These are phyloP conservation scores for Beaufortia kweichowensis DNA, from an alignment of 2,113 vertebrate genomes.

Conservation along the genomic window DNA sequence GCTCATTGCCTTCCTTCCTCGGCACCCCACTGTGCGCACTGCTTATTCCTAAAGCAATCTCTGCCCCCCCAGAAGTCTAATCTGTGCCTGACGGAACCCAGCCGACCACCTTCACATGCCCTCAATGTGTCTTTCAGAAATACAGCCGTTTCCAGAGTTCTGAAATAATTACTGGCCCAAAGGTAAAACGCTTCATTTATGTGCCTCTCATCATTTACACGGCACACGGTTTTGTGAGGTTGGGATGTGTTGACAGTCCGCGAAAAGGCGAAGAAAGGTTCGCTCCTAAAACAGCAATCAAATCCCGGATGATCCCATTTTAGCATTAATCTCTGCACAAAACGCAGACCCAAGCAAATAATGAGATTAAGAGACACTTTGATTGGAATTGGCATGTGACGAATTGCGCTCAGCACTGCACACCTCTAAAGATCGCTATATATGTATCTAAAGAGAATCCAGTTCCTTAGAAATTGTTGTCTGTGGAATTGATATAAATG, in stretches of 20 bases:
- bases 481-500: constrained; percentile 14
- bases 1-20: constrained; percentile 14
- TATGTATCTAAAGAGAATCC: constrained; percentile 43
- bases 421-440: constrained; percentile 47
- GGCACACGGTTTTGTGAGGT: constrained; percentile 36
- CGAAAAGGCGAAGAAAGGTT: constrained; percentile 37
- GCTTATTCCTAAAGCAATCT: constrained; percentile 28
- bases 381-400: constrained; percentile 56
- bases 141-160: neutral
- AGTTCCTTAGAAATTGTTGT: constrained; percentile 46
- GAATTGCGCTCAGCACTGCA: constrained; percentile 47
- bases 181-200: constrained; percentile 19
- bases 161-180: constrained; percentile 39
- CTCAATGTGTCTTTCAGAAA: constrained; percentile 19
- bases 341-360: constrained; percentile 53
- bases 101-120: constrained; percentile 22
- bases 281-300: constrained; percentile 48
- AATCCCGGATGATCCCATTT: constrained; percentile 59
- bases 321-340: constrained; percentile 55
- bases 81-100: constrained; percentile 25
- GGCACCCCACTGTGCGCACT: neutral
- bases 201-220: constrained; percentile 37
- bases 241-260: constrained; percentile 48
- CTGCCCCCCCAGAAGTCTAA: constrained; percentile 14
- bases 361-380: constrained; percentile 57